phyloP scores from a whole-genome alignment of 2,888 invertebrate genomes.

The Nemotelus nigrinus region DNA sequence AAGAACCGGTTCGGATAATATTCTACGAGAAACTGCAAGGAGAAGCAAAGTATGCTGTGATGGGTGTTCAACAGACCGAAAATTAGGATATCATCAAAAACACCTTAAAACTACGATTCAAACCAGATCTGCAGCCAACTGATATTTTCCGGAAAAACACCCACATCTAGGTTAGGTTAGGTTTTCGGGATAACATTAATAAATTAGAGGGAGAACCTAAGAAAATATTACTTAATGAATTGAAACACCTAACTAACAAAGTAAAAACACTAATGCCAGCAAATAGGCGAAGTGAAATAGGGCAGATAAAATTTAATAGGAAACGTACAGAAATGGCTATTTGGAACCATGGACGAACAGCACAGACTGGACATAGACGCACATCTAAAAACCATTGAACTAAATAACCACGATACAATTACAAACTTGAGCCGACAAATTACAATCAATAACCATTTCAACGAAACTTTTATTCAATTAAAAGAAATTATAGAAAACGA shows the following conservation, averaged over 20 bases:
- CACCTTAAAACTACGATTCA: too few species aligned
- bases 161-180: too few species aligned
- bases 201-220: neutral
- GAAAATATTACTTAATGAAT: neutral
- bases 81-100: too few species aligned
- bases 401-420: neutral
- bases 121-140: too few species aligned
- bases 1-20: too few species aligned
- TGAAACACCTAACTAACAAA: neutral
- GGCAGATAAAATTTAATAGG: neutral
- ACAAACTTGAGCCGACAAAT: neutral
- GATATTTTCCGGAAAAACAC: too few species aligned
- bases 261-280: constrained; percentile 3
- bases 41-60: too few species aligned
- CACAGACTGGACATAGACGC: neutral
- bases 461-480: constrained; percentile 7
- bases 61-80: too few species aligned
- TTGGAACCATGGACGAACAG: neutral
- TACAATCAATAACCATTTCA: neutral
- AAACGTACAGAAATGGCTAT: neutral
- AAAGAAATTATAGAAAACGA: neutral
- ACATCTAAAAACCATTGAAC: neutral
- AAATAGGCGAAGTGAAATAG: neutral
- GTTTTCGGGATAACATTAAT: neutral
- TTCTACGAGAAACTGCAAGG: too few species aligned